phyloP scores from a whole-genome alignment of 64 coral and sea anemone species.

The Pocillopora damicornis region DNA sequence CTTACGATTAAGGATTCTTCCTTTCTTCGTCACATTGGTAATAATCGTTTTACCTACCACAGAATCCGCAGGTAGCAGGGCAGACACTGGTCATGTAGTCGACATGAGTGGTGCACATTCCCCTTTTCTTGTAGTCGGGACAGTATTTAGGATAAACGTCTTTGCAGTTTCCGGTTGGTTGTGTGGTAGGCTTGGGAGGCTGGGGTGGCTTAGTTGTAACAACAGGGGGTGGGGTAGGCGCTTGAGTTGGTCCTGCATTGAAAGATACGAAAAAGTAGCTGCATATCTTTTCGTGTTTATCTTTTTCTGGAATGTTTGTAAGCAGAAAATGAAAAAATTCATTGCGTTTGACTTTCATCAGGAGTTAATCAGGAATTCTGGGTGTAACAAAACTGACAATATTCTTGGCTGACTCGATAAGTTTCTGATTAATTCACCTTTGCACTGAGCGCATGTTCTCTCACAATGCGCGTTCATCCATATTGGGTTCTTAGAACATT shows the following conservation, averaged over 20 bases:
- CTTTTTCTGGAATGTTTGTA: background rate
- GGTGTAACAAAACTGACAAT: no score
- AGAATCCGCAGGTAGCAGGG: constrained; percentile 39
- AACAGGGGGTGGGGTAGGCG: background rate
- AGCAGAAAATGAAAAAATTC: background rate
- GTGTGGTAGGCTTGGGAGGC: constrained; percentile 9
- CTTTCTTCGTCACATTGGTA: no score
- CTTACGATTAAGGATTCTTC: no score
- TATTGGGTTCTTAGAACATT: constrained; percentile 63
- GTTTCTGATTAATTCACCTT: background rate
- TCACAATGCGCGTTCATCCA: constrained; percentile 78
- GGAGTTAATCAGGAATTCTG: no score
- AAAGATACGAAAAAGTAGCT: background rate
- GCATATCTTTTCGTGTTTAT: background rate
- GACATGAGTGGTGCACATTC: constrained; percentile 33
- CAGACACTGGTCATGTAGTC: constrained; percentile 51
- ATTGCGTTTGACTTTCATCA: no score
- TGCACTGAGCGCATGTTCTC: constrained; percentile 51
- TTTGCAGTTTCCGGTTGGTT: constrained; percentile 55
- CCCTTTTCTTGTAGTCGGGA: constrained; percentile 36
- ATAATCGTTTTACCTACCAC: background rate
- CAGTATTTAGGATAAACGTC: constrained; percentile 71
- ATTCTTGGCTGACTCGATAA: background rate
- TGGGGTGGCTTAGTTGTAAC: background rate
- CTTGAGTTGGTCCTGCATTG: constrained; percentile 4